phyloP scores from a whole-genome alignment of 2,797 vertebrate genomes.

The Sebastes wilsoni region DNA sequence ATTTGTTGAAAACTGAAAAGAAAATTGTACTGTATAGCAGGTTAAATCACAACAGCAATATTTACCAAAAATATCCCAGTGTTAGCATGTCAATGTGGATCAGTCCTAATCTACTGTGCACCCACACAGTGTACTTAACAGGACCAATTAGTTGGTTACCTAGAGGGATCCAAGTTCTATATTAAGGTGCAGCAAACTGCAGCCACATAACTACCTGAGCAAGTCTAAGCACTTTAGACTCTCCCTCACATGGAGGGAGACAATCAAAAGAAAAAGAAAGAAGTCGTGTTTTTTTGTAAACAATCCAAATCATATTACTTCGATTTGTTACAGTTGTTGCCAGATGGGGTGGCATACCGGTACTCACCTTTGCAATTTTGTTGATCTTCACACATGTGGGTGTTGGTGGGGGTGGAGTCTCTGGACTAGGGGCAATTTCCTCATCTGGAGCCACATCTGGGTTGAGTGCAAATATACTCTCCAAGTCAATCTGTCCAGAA shows the following conservation, averaged over 20 bases:
- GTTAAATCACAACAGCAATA: neutral
- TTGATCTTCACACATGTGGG: constrained; percentile 88
- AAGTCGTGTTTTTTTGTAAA: neutral
- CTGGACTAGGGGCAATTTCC: constrained; percentile 89
- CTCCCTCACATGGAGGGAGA: neutral
- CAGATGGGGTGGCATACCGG: neutral
- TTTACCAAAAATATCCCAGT: neutral
- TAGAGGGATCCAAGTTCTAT: constrained; percentile 36
- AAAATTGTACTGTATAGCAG: neutral
- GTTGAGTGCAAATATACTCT: constrained; percentile 98
- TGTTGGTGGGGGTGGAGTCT: constrained; percentile 89
- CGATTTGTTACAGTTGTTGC: neutral
- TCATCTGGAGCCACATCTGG: constrained; percentile 94
- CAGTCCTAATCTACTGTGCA: constrained; percentile 5
- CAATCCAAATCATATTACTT: neutral
- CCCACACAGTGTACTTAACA: constrained; percentile 28
- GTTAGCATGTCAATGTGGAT: neutral
- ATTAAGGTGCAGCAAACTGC: constrained; percentile 34
- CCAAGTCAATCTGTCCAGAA: constrained; percentile 90
- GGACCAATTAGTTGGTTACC: constrained; percentile 27
- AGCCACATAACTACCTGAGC: neutral
- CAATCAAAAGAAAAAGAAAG: neutral
- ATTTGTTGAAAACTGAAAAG: neutral
- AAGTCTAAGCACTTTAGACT: neutral
- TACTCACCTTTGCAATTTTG: constrained; percentile 93